phyloP scores from a whole-genome alignment of 2,888 invertebrate genomes.

The Ochlodes sylvanus region DNA sequence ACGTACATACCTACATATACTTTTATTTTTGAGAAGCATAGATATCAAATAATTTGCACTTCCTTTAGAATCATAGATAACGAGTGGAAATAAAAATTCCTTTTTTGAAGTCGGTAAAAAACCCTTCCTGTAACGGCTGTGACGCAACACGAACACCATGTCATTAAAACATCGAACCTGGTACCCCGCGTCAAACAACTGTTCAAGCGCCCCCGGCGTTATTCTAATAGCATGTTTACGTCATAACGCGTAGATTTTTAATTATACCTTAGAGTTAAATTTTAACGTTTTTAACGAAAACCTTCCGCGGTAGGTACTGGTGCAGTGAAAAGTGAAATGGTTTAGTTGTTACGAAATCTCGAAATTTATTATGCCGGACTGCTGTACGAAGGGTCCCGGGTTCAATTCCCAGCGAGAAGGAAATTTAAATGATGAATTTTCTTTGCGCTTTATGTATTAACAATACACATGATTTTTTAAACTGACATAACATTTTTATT shows the following conservation, averaged over 20 bases:
- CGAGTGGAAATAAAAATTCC: too few species aligned
- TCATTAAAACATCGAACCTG: conserved; percentile 39
- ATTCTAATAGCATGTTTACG: conserved; percentile 48
- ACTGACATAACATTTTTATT: too few species aligned
- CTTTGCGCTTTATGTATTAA: too few species aligned
- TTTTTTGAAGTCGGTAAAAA: not conserved
- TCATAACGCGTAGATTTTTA: conserved; percentile 42
- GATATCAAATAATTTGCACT: too few species aligned
- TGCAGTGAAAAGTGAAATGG: conserved; percentile 41
- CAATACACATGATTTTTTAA: too few species aligned
- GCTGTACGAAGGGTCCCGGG: too few species aligned
- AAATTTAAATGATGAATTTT: too few species aligned
- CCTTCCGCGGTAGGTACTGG: conserved; percentile 51
- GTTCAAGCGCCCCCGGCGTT: conserved; percentile 45
- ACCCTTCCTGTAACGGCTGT: not conserved
- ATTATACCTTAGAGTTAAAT: conserved; percentile 46
- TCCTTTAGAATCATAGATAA: too few species aligned
- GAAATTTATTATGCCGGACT: too few species aligned
- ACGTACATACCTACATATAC: too few species aligned
- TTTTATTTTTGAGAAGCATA: too few species aligned
- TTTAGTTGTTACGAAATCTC: not conserved
- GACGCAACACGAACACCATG: conserved; percentile 5
- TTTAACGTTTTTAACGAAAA: conserved; percentile 56
- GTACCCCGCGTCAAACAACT: conserved; percentile 45
- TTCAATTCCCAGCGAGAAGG: too few species aligned